Percentiles rank a stretch among this genome's conserved stretches.
Evolutionary conservation across 2,797 vertebrate genomes (phyloP).

Genomic region (Spatula clypeata): DNA sequence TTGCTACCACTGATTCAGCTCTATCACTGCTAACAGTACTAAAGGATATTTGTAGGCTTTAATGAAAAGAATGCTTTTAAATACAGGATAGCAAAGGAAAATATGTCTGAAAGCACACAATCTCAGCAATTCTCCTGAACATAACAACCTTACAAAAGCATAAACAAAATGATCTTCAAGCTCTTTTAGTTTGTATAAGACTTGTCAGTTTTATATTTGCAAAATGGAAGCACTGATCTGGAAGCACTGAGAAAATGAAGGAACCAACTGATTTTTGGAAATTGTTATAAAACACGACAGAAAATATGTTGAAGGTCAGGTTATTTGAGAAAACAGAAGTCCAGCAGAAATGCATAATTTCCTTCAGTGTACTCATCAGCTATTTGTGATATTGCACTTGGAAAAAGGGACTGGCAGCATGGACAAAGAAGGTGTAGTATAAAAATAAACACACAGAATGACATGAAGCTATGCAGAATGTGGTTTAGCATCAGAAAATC

Average conservation of each 20-base stretch:
- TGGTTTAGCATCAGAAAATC: background rate
- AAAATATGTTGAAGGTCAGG: background rate
- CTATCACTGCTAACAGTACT: background rate
- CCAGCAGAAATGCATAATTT: background rate
- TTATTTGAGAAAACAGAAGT: conserved; percentile 25
- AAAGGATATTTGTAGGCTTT: background rate
- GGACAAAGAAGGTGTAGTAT: background rate
- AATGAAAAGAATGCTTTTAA: background rate
- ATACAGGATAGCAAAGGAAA: background rate
- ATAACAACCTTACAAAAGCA: background rate
- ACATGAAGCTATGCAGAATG: background rate
- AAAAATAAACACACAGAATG: background rate
- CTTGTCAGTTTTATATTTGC: background rate
- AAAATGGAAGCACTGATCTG: background rate
- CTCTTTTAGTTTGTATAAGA: background rate
- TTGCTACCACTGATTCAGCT: background rate
- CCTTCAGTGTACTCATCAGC: background rate
- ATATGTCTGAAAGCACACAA: background rate
- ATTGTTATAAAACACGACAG: background rate
- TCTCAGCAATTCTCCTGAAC: background rate
- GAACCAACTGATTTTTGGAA: background rate
- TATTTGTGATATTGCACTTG: background rate
- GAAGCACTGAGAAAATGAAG: conserved; percentile 11
- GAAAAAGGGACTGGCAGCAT: conserved; percentile 14
- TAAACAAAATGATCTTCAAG: background rate